Evolutionary conservation across 2,113 vertebrate genomes (phyloP).

Genomic region (Recurvirostra avosetta): DNA sequence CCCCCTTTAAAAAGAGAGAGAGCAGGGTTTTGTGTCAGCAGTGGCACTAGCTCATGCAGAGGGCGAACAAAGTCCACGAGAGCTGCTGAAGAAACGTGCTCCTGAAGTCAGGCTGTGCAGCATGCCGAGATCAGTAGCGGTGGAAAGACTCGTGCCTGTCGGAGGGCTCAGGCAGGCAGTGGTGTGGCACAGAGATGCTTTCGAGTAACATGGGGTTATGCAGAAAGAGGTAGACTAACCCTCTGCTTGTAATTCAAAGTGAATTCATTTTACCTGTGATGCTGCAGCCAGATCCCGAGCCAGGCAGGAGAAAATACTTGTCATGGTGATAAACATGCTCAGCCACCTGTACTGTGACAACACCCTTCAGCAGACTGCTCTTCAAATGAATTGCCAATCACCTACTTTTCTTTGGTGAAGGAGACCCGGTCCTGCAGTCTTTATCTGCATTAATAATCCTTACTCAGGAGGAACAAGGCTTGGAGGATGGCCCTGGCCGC

Average conservation of each 20-base stretch:
- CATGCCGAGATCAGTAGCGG: fast-evolving
- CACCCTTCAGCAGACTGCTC: neutral
- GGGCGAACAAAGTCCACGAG: fast-evolving
- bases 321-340: neutral
- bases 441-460: neutral
- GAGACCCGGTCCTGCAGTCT: neutral
- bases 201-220: fast-evolving
- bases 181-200: fast-evolving
- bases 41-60: neutral
- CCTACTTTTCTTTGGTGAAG: neutral
- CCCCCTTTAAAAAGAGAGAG: neutral
- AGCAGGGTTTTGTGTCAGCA: neutral
- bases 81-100: neutral
- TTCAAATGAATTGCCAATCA: neutral
- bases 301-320: neutral
- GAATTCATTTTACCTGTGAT: neutral
- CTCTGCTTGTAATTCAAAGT: neutral
- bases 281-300: neutral
- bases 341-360: neutral
- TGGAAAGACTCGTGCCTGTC: neutral
- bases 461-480: neutral
- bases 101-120: neutral
- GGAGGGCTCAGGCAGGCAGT: fast-evolving
- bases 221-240: neutral
- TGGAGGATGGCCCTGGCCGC: fast-evolving